These are phyloP conservation scores for Agonopterix arenella DNA, from an alignment of 2,888 invertebrate species.

Conservation along the genomic window DNA sequence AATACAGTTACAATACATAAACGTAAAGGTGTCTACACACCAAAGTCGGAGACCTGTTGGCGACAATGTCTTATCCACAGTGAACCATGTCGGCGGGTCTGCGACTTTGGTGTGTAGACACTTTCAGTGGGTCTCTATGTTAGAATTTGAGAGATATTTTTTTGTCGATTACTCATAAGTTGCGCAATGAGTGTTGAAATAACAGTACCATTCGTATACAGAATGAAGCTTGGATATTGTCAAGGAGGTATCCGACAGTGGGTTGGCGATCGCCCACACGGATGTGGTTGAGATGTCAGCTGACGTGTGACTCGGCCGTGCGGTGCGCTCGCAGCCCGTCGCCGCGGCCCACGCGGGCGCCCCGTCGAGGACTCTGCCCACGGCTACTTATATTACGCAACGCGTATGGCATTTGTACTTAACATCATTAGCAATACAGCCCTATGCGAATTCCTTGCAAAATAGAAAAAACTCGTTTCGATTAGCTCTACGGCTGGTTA, in stretches of 20 bases:
- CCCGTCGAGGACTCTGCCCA: constrained; percentile 53
- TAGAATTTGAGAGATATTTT: constrained; percentile 24
- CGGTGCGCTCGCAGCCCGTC: constrained; percentile 20
- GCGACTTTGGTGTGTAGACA: no score
- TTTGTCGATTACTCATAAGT: constrained; percentile 27
- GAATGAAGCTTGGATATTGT: constrained; percentile 28
- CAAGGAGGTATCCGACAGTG: constrained; percentile 43
- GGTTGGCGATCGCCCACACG: constrained; percentile 49
- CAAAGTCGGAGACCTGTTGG: no score
- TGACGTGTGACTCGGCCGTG: constrained; percentile 25
- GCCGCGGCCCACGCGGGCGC: constrained; percentile 43
- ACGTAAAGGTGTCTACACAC: no score
- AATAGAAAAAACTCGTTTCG: no score
- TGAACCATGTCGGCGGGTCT: no score
- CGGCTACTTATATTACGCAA: constrained; percentile 35
- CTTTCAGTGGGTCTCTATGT: constrained; percentile 3
- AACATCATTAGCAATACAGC: constrained; percentile 9
- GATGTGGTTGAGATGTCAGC: constrained; percentile 37
- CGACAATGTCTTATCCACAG: no score
- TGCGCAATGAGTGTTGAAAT: constrained; percentile 28
- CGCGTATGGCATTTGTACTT: constrained; percentile 24
- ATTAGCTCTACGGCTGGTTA: no score
- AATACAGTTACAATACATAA: no score
- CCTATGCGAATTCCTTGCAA: constrained; percentile 1
- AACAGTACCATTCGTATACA: constrained; percentile 35